A percentile compares a stretch with the other conserved stretches of the same genome.
These are phyloP conservation scores for Kryphioiulus occultus DNA, from an alignment of 2,888 invertebrate species.

Conservation along the genomic window DNA sequence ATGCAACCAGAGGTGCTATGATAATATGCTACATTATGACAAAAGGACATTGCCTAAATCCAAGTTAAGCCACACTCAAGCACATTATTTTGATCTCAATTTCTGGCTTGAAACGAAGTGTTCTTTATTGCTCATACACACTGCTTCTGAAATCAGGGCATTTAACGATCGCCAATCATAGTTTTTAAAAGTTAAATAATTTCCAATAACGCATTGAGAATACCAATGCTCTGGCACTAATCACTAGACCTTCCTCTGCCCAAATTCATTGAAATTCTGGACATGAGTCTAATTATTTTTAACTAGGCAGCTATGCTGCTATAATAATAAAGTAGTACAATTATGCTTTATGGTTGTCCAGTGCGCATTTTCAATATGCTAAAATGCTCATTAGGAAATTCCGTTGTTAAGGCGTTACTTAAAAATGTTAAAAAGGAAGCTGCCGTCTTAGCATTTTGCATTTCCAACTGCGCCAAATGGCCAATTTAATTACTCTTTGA, in stretches of 20 bases:
- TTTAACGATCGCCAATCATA: background rate
- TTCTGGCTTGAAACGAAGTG: background rate
- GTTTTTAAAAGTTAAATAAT: background rate
- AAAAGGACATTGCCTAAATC: background rate
- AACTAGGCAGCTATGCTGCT: background rate
- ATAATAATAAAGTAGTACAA: background rate
- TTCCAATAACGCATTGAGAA: background rate
- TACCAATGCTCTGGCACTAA: background rate
- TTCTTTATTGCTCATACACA: background rate
- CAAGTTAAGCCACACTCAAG: background rate
- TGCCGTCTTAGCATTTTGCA: background rate
- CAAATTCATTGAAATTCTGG: background rate
- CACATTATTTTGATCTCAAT: background rate
- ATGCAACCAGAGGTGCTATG: background rate
- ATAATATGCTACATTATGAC: background rate
- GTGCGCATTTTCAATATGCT: background rate
- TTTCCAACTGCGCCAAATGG: background rate
- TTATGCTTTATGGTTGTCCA: slow-evolving; percentile 4
- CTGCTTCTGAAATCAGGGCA: background rate
- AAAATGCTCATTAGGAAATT: slow-evolving; percentile 36
- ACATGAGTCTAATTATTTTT: slow-evolving; percentile 7
- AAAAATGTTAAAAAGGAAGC: background rate
- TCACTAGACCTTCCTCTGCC: background rate
- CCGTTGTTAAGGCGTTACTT: background rate
- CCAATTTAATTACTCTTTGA: background rate